Base-by-base conservation (phyloP, 2,113 vertebrate genomes). In the Etheostoma cragini region DNA sequence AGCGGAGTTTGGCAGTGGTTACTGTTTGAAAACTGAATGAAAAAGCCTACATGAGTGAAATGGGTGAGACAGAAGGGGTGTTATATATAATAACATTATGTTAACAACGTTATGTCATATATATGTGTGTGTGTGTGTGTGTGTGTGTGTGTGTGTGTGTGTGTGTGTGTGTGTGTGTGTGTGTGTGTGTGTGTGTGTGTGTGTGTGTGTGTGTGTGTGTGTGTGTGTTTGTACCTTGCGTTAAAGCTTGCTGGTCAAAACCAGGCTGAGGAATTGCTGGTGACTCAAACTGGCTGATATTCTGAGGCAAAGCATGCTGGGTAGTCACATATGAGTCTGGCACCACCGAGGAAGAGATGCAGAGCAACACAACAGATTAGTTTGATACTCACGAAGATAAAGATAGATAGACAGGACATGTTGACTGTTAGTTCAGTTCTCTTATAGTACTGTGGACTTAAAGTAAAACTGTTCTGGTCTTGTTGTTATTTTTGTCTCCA, bases 231-330 rank as follows among this genome's bases (percentile, higher is more conserved):
- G 67, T 91, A 98, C 97, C 97, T 97, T 97, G 97, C 5, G 97
- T 92, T 78, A 98, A 95, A 69, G 94, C 87, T 81, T 97, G 97
- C 76, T 98, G 97, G 89, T 98, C 97, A 92, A 96, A 98, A 0
- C 95, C 69, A n/a, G 96, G 95, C 89, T 97, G 97, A 19, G 95
- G 94, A 76, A 98, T 94, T 22, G 94, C 64, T 61, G 95, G 94
- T 19, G 96, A 93, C 54, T 97, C 96, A 91, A 96, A 98, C 8
- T 97, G 97, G 88, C 92, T 91, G 63, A 98, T 97, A 79, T 96
- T 98, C 79, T 96, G 96, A 73, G 96, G 96, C 75, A 97, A 89
- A 84, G 94, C 45, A 93, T 98, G 96, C 54, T 97, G 96, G 19
- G 95, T 90, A 35, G 94, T 95, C 90, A 97, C 97, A 90, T 96